Percentiles rank a stretch among this genome's conserved stretches.
Evolutionary conservation across 2,797 vertebrate species (phyloP).

Genomic region (Pangasius macronema): DNA sequence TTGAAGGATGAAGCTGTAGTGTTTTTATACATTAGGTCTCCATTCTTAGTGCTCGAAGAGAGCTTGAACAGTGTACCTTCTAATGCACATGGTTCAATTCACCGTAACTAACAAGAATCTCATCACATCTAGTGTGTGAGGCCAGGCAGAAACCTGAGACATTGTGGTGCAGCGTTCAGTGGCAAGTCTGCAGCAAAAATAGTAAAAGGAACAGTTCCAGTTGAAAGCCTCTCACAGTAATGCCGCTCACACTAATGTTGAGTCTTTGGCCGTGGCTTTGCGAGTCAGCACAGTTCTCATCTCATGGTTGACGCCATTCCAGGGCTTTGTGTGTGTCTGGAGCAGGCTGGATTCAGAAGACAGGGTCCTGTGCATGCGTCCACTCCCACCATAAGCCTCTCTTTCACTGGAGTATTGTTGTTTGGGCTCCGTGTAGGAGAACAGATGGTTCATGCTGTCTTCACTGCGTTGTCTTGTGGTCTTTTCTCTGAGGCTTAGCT

Average conservation of each 20-base stretch:
- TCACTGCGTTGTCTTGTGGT: slow-evolving; percentile 66
- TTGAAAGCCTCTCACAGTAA: neutral
- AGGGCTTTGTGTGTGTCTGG: slow-evolving; percentile 74
- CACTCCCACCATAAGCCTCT: slow-evolving; percentile 70
- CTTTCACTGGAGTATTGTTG: slow-evolving; percentile 65
- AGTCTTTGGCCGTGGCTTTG: slow-evolving; percentile 82
- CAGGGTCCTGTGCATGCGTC: slow-evolving; percentile 74
- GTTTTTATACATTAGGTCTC: neutral
- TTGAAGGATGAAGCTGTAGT: neutral
- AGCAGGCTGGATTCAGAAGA: slow-evolving; percentile 75
- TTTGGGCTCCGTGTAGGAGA: slow-evolving; percentile 72
- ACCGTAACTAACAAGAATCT: neutral
- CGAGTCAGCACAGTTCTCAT: slow-evolving; percentile 80
- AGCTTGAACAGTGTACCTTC: neutral
- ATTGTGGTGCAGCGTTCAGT: neutral
- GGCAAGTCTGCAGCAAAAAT: slow-evolving; percentile 4
- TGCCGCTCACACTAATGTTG: slow-evolving; percentile 80
- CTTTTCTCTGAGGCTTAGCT: slow-evolving; percentile 69
- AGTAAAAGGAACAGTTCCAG: neutral
- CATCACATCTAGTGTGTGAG: neutral
- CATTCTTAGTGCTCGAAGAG: neutral
- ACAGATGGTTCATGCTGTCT: slow-evolving; percentile 62
- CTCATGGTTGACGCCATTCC: slow-evolving; percentile 84
- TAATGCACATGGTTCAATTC: neutral
- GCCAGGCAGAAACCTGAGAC: neutral